A percentile compares a stretch with the other conserved stretches of the same genome.
These are phyloP conservation scores for Teleogryllus occipitalis DNA, from an alignment of 1,140 invertebrate genomes.

Conservation along the genomic window DNA sequence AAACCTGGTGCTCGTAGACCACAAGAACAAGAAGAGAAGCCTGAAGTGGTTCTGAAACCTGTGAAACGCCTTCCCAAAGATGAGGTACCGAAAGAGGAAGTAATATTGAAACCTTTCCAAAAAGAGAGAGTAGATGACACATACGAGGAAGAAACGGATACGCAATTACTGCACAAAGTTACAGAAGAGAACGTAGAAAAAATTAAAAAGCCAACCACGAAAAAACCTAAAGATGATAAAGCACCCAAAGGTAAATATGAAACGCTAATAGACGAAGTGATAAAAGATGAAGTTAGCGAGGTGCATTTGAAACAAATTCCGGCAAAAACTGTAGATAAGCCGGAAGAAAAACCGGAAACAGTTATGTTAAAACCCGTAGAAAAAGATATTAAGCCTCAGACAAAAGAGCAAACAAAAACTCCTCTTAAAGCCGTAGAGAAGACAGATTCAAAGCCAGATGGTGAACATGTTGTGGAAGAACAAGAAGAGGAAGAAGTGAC, in stretches of 20 bases:
- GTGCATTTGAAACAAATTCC: constrained; percentile 11
- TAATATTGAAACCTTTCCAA: constrained; percentile 24
- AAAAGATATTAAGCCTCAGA: neutral
- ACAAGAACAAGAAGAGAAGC: constrained; percentile 28
- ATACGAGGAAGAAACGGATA: constrained; percentile 10
- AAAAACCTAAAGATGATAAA: too few species aligned
- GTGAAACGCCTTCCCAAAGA: constrained; percentile 23
- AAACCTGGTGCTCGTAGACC: constrained; percentile 28
- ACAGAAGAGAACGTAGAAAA: constrained; percentile 19
- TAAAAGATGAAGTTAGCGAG: too few species aligned
- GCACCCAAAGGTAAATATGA: too few species aligned
- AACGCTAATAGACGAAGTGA: neutral
- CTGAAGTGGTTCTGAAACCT: constrained; percentile 24
- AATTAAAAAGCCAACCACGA: constrained; percentile 29
- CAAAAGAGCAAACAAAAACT: neutral
- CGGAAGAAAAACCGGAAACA: constrained; percentile 29
- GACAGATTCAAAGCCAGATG: constrained; percentile 17
- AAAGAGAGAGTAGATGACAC: constrained; percentile 30
- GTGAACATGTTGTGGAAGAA: constrained; percentile 10
- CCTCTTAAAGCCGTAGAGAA: constrained; percentile 13
- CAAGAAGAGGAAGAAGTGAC: neutral
- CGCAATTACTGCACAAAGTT: neutral
- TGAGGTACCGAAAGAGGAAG: constrained; percentile 30
- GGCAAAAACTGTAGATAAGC: neutral
- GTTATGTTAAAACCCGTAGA: neutral